phyloP scores from a whole-genome alignment of 2,113 vertebrate genomes.

The Gallinago media region DNA sequence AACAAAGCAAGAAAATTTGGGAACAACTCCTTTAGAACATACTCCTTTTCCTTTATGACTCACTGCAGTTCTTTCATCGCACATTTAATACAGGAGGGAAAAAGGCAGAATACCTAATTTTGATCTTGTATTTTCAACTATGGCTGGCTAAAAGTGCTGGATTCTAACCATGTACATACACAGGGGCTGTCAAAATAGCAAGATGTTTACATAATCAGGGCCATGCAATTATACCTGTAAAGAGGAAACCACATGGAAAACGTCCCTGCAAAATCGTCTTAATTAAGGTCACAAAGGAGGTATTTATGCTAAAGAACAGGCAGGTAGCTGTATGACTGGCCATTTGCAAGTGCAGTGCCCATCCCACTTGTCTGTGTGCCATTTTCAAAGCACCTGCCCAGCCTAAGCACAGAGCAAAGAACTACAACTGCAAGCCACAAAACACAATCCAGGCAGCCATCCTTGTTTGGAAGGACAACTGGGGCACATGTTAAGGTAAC shows the following conservation, averaged over 20 bases:
- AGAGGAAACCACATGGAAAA: neutral
- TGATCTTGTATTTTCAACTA: neutral
- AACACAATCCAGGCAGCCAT: neutral
- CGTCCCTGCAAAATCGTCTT: neutral
- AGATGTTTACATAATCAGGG: neutral
- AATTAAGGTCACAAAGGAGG: neutral
- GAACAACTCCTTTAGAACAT: neutral
- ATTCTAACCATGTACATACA: neutral
- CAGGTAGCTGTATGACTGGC: neutral
- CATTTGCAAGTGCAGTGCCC: neutral
- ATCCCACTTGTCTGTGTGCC: too few relatives aligned
- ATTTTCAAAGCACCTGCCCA: neutral
- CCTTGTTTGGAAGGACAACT: accelerated
- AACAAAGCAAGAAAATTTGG: neutral
- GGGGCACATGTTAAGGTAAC: accelerated
- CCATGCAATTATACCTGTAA: neutral
- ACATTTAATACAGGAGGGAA: neutral
- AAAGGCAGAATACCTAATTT: neutral
- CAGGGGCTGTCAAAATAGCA: neutral
- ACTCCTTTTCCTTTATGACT: conserved; percentile 16
- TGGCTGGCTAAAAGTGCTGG: neutral
- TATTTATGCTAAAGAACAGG: neutral
- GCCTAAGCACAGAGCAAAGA: neutral
- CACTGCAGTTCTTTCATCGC: neutral
- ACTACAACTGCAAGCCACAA: neutral